A percentile compares a stretch with the other conserved stretches of the same genome.
These are phyloP conservation scores for Agrochola litura DNA, from an alignment of 2,888 invertebrate species.

Conservation along the genomic window DNA sequence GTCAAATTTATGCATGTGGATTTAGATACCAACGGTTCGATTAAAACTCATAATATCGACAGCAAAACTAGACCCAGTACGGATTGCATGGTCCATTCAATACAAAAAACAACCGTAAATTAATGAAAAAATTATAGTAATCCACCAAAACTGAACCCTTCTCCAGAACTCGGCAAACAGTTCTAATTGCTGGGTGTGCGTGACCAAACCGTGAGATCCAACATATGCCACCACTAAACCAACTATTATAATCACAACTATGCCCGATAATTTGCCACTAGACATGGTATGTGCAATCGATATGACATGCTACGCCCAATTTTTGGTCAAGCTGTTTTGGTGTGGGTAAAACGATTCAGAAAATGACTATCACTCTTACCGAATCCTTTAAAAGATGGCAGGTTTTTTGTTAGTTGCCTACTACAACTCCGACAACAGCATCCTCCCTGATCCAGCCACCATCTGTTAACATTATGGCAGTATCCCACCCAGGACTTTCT, in stretches of 20 bases:
- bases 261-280: constrained; percentile 68
- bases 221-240: constrained; percentile 67
- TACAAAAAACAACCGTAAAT: constrained; percentile 26
- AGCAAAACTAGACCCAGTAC: not conserved
- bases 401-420: not conserved
- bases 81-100: constrained; percentile 15
- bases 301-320: constrained; percentile 54
- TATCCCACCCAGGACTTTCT: not conserved
- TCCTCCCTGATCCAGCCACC: not conserved
- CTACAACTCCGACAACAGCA: not conserved
- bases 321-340: constrained; percentile 7
- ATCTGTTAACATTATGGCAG: not conserved
- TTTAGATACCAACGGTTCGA: too few species aligned
- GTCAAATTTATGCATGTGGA: not conserved
- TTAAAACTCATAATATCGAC: not conserved
- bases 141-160: constrained; percentile 50
- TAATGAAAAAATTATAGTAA: constrained; percentile 47
- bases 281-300: constrained; percentile 66
- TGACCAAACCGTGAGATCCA: constrained; percentile 72
- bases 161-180: constrained; percentile 50
- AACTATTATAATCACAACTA: constrained; percentile 67
- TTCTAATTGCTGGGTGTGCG: constrained; percentile 65
- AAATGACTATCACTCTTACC: not conserved
- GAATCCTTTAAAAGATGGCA: not conserved
- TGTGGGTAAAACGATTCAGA: not conserved